phyloP scores from a whole-genome alignment of 1,140 invertebrate genomes.

The Oedothorax gibbosus region DNA sequence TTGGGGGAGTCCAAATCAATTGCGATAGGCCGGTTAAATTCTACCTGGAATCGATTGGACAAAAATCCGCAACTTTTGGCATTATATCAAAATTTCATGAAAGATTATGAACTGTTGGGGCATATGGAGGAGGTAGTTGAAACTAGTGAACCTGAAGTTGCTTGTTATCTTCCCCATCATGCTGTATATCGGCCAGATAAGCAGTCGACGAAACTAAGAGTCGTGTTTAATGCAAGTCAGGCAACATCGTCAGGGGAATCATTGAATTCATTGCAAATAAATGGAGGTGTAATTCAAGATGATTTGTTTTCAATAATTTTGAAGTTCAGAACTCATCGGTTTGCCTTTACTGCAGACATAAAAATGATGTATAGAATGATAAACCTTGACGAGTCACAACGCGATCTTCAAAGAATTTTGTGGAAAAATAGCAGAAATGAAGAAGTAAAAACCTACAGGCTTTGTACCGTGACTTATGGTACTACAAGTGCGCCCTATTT shows the following conservation, averaged over 20 bases:
- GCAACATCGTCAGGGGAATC: neutral
- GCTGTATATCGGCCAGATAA: conserved; percentile 16
- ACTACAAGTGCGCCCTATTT: conserved; percentile 66
- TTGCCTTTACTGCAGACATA: conserved; percentile 26
- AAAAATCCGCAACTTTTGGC: neutral
- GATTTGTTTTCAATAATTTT: conserved; percentile 12
- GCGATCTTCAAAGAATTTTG: conserved; percentile 67
- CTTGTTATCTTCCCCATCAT: conserved; percentile 35
- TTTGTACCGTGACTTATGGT: conserved; percentile 67
- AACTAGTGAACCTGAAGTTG: neutral
- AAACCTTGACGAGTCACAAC: neutral
- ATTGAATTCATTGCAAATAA: conserved; percentile 9
- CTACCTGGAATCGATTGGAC: neutral
- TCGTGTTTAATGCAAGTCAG: conserved; percentile 51
- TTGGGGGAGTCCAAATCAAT: conserved; percentile 11
- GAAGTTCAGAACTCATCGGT: neutral
- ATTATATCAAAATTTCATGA: conserved; percentile 17
- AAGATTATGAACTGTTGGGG: conserved; percentile 13
- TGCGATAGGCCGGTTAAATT: conserved; percentile 19
- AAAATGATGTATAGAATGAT: conserved; percentile 22
- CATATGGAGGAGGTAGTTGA: neutral
- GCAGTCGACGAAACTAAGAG: conserved; percentile 40
- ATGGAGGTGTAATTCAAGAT: neutral
- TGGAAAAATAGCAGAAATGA: conserved; percentile 66
- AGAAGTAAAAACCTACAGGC: conserved; percentile 64